phyloP scores from a whole-genome alignment of 2,888 invertebrate genomes.

The Mythimna ferrago region DNA sequence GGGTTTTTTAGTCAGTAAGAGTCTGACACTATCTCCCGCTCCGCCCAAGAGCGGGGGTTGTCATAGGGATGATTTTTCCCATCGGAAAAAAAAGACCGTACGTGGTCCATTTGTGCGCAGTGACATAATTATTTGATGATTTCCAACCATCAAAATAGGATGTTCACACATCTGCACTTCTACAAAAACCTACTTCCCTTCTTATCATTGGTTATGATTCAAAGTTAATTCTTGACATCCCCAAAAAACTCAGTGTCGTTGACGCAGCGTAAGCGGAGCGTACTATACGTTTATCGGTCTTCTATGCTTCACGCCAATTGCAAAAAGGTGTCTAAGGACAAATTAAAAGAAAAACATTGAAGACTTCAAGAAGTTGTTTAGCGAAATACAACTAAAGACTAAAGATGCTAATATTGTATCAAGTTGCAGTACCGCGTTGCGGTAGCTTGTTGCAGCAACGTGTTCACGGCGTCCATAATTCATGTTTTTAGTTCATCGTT shows the following conservation, averaged over 20 bases:
- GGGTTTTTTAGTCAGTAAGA: too few relatives aligned
- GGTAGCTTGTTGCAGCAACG: conserved; percentile 44
- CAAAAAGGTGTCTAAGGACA: not conserved
- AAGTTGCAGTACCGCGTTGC: conserved; percentile 51
- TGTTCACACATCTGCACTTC: too few relatives aligned
- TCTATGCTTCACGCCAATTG: not conserved
- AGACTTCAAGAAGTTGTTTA: conserved; percentile 12
- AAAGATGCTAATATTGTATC: conserved; percentile 48
- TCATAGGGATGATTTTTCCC: too few relatives aligned
- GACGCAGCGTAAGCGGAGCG: not conserved
- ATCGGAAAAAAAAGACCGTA: too few relatives aligned
- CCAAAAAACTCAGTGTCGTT: not conserved
- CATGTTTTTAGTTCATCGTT: conserved; percentile 57
- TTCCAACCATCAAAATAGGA: too few relatives aligned
- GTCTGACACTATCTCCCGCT: too few relatives aligned
- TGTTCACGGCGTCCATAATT: conserved; percentile 49
- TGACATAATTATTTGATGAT: too few relatives aligned
- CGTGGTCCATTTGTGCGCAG: too few relatives aligned
- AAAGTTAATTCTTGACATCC: too few relatives aligned
- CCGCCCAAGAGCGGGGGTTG: too few relatives aligned
- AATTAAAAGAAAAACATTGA: not conserved
- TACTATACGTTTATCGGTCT: not conserved
- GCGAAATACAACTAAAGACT: conserved; percentile 27
- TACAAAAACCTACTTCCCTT: too few relatives aligned
- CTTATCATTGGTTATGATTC: too few relatives aligned